Evolutionary conservation across 2,888 invertebrate species (phyloP).

Genomic region (Melieria crassipennis): DNA sequence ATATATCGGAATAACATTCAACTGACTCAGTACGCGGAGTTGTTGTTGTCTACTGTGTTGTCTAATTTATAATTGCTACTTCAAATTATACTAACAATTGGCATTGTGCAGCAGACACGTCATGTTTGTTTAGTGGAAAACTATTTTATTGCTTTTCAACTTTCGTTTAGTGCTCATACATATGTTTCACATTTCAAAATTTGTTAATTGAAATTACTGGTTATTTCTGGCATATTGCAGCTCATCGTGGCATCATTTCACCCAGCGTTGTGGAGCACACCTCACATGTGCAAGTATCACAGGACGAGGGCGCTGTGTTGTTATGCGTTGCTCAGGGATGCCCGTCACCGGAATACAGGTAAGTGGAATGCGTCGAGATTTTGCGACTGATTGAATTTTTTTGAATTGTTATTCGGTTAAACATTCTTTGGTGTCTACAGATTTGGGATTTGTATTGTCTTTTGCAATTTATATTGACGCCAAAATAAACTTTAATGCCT

Average conservation of each 20-base stretch:
- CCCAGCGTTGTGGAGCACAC: constrained; percentile 79
- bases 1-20: too few species aligned
- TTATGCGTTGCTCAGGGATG: constrained; percentile 83
- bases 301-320: constrained; percentile 79
- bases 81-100: neutral
- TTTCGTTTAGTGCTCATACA: neutral
- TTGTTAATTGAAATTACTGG: neutral
- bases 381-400: too few species aligned
- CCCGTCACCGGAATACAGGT: constrained; percentile 83
- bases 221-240: constrained; percentile 62
- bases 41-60: too few species aligned
- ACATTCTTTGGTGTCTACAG: neutral
- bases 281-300: constrained; percentile 75
- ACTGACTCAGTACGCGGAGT: too few species aligned
- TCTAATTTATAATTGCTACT: neutral
- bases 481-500: too few species aligned
- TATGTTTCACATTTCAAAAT: neutral
- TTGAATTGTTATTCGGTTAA: neutral
- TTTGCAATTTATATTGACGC: neutral
- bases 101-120: too few species aligned
- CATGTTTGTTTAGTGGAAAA: neutral
- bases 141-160: neutral
- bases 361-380: constrained; percentile 52
- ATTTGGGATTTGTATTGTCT: neutral
- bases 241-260: constrained; percentile 77